Evolutionary conservation across 2,888 invertebrate genomes (phyloP), one percentile per base, ranked within the genome.

Genomic region (Nymphalis polychloros): DNA sequence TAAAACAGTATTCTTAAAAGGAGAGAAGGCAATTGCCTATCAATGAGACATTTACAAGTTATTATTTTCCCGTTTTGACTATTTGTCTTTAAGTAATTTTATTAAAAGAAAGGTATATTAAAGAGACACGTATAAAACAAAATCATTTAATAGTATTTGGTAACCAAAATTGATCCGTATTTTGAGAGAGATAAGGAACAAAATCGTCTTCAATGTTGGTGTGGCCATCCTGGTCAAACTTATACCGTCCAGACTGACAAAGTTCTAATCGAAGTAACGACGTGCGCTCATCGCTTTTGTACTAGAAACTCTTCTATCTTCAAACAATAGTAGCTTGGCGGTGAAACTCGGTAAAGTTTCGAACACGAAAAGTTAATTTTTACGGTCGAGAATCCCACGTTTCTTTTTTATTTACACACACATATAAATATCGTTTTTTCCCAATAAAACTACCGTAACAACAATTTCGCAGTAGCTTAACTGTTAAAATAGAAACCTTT

Each of bases 191-290:
- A 50, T 53, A 63, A 57, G 55, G 53, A 13, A 47, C 53, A 65
- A 70, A 62, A 65, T 66, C n/a, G 60, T 20, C 4, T 48, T 71
- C 73, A 68, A 60, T 67, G 55, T 62, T 75, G 31, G 31, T 55
- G 59, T 70, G 71, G 70, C 72, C 71, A 72, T 68, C 64, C 72
- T 68, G 70, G 74, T 72, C 71, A 74, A 73, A 72, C 72, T 73
- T 68, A 72, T 72, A 72, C 77, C 79, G 79, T 79, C 77, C 76
- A 73, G 75, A 75, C 74, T 76, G 78, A 74, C 73, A 75, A 84
- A 85, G 77, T 86, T 86, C 80, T 85, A 85, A 88, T 87, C 81
- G 84, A 84, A 85, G 83, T 81, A 84, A 79, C 81, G 81, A 85
- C 81, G 84, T 82, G 83, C 84, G 79, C 84, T 84, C 84, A 84